Conservation (phyloP, 2,113 vertebrate species). For the Hyla sarda region DNA sequence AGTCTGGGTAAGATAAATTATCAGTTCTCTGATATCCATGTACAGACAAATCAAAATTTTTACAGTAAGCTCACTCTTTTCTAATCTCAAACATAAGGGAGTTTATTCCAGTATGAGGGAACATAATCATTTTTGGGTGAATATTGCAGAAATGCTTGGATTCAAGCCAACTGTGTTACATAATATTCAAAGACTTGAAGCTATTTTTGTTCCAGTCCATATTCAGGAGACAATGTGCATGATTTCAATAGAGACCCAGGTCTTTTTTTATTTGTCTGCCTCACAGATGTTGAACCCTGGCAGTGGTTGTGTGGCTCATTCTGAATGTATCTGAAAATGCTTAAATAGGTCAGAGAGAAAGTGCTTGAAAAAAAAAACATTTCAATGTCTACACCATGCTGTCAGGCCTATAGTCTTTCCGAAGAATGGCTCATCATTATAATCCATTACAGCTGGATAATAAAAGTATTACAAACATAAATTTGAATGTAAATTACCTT, state of each 20-base stretch:
- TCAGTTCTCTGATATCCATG: neutral
- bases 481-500: slow-evolving; percentile 45
- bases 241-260: slow-evolving; percentile 24
- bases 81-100: neutral
- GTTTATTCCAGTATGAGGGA: neutral
- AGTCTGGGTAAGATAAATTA: neutral
- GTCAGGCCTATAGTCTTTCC: slow-evolving; percentile 6
- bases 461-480: slow-evolving; percentile 47
- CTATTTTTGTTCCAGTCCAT: slow-evolving; percentile 31
- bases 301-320: slow-evolving; percentile 11
- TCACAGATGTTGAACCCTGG: slow-evolving; percentile 36
- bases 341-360: slow-evolving; percentile 21
- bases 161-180: slow-evolving; percentile 5
- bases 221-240: slow-evolving; percentile 5
- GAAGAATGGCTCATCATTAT: slow-evolving; percentile 9
- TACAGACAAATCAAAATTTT: neutral
- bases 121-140: neutral
- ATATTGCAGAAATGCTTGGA: slow-evolving; percentile 4
- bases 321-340: slow-evolving; percentile 34
- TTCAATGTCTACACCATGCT: slow-evolving; percentile 2
- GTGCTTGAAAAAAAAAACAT: neutral
- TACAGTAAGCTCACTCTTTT: neutral
- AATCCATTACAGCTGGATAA: slow-evolving; percentile 44
- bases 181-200: slow-evolving; percentile 13
- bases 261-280: slow-evolving; percentile 37